Conservation (phyloP, 2,888 invertebrate species). For the Hyposoter didymator region DNA sequence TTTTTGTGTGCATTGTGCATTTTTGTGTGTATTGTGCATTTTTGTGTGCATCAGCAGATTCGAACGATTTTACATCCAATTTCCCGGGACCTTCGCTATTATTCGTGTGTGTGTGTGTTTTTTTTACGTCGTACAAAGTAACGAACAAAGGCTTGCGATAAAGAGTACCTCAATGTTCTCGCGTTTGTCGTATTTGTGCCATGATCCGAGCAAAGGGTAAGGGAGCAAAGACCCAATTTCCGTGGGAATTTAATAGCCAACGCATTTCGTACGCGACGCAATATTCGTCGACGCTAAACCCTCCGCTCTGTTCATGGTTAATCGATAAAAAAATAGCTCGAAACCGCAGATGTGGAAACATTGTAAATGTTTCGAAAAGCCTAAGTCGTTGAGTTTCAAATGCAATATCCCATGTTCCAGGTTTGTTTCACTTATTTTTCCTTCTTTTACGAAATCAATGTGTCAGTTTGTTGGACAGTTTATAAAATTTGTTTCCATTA, state of each 20-base stretch:
- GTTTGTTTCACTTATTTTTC: background rate
- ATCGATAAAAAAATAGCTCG: background rate
- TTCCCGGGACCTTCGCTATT: background rate
- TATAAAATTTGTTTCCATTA: background rate
- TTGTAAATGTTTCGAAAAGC: background rate
- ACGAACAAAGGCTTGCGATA: conserved; percentile 41
- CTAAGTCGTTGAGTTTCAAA: background rate
- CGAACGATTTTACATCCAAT: background rate
- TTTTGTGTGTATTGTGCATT: conserved; percentile 5
- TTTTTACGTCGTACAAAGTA: conserved; percentile 32
- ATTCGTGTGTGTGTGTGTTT: background rate
- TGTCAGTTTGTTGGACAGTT: no score
- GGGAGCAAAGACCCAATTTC: conserved; percentile 30
- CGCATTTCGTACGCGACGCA: background rate
- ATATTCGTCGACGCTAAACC: conserved; percentile 29
- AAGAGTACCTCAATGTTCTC: conserved; percentile 30
- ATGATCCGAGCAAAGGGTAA: conserved; percentile 1
- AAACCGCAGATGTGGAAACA: conserved; percentile 12
- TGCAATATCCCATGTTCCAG: no score
- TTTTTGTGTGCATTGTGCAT: conserved; percentile 17
- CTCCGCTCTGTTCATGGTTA: background rate
- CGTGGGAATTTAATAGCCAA: conserved; percentile 9
- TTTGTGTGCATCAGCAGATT: conserved; percentile 11
- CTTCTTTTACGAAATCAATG: background rate
- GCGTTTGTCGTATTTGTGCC: background rate